These are phyloP conservation scores for Colinus virginianus DNA, from an alignment of 2,113 vertebrate genomes.

Conservation along the genomic window DNA sequence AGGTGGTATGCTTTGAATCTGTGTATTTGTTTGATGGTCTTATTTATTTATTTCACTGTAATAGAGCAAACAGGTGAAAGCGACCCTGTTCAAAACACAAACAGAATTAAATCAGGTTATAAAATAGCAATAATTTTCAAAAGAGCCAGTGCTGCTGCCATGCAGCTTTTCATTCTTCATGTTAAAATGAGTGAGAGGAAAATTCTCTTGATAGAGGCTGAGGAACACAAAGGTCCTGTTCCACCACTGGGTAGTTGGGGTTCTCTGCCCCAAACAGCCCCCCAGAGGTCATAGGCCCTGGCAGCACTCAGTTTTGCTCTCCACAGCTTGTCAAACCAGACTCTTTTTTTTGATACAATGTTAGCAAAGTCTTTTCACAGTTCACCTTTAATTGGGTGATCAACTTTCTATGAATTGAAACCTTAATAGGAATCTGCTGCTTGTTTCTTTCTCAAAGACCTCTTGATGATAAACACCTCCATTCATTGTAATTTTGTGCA, in stretches of 20 bases:
- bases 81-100: background rate
- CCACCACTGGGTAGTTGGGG: background rate
- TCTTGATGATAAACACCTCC: conserved; percentile 80
- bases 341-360: conserved; percentile 22
- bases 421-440: conserved; percentile 72
- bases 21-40: background rate
- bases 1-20: background rate
- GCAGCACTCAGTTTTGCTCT: conserved; percentile 16
- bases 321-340: conserved; percentile 1
- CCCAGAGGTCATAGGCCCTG: background rate
- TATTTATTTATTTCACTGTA: background rate
- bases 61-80: background rate
- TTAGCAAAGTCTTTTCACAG: conserved; percentile 48
- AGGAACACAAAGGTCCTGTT: background rate
- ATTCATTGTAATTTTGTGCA: conserved; percentile 80
- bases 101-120: background rate
- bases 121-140: background rate
- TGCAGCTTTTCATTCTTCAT: background rate
- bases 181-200: background rate
- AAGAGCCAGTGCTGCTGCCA: background rate
- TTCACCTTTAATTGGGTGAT: conserved; percentile 72
- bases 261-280: background rate
- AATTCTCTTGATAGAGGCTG: background rate
- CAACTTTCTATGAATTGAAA: conserved; percentile 57
- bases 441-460: conserved; percentile 80